phyloP scores from a whole-genome alignment of 2,113 vertebrate genomes.

The Chaenocephalus aceratus region DNA sequence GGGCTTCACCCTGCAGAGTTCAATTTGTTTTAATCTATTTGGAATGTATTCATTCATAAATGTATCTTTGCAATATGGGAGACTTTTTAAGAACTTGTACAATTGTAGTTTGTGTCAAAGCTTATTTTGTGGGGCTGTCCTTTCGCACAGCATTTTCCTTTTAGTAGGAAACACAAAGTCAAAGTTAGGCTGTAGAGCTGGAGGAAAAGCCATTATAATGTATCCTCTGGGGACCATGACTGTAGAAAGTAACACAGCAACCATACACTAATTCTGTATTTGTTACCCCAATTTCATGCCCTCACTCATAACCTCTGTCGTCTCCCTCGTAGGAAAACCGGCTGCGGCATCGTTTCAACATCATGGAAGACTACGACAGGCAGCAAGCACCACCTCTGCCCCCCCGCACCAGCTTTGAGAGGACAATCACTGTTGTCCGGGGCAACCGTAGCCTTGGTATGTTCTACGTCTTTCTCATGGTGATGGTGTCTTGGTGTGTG shows the following conservation, averaged over 20 bases:
- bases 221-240: not conserved
- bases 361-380: slow-evolving; percentile 71
- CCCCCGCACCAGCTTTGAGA: slow-evolving; percentile 85
- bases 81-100: not conserved
- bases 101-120: not conserved
- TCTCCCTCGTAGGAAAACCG: slow-evolving; percentile 77
- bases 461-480: slow-evolving; percentile 78
- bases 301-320: not conserved
- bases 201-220: not conserved
- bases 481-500: slow-evolving; percentile 71
- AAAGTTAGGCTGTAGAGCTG: not conserved
- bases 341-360: slow-evolving; percentile 72
- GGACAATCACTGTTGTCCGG: slow-evolving; percentile 92
- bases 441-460: slow-evolving; percentile 97
- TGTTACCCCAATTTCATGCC: not conserved
- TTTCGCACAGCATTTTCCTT: not conserved
- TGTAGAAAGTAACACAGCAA: too few relatives aligned
- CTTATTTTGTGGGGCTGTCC: not conserved
- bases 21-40: slow-evolving; percentile 14
- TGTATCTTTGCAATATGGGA: not conserved
- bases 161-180: not conserved
- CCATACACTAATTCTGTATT: not conserved
- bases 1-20: slow-evolving; percentile 40
- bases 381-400: slow-evolving; percentile 62
- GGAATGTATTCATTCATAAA: too few relatives aligned